These are phyloP conservation scores for Melospiza melodia DNA, from an alignment of 2,113 vertebrate genomes.

Conservation along the genomic window DNA sequence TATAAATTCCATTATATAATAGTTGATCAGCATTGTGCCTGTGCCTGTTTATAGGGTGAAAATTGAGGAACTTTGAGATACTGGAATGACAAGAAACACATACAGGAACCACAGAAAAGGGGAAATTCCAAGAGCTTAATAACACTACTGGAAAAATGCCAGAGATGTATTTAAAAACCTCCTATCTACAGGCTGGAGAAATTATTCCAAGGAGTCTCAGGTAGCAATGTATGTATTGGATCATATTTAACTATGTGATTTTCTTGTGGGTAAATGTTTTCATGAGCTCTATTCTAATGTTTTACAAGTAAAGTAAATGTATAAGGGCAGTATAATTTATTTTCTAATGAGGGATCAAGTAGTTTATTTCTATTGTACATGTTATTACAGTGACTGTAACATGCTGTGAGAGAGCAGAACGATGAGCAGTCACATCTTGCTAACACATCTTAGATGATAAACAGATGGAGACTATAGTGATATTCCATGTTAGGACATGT, in stretches of 20 bases:
- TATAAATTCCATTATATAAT: background rate
- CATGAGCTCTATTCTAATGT: constrained; percentile 49
- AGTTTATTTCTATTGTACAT: constrained; percentile 62
- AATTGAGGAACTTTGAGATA: constrained; percentile 26
- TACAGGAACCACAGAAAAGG: constrained; percentile 18
- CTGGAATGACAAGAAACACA: constrained; percentile 28
- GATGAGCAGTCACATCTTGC: constrained; percentile 62
- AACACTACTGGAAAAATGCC: constrained; percentile 47
- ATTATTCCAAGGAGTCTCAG: constrained; percentile 39
- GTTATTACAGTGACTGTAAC: constrained; percentile 48
- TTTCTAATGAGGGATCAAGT: constrained; percentile 63
- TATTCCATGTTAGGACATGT: constrained; percentile 7
- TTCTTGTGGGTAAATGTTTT: constrained; percentile 65
- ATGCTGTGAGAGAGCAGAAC: constrained; percentile 50
- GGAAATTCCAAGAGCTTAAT: constrained; percentile 32
- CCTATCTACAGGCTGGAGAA: constrained; percentile 10
- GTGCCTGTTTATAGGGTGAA: constrained; percentile 36
- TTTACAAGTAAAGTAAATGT: constrained; percentile 58
- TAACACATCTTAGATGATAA: constrained; percentile 62
- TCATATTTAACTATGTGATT: constrained; percentile 55
- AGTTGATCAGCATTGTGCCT: background rate
- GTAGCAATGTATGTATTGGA: constrained; percentile 57
- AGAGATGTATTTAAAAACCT: constrained; percentile 46
- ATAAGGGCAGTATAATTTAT: constrained; percentile 54
- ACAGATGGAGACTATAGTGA: constrained; percentile 42